Conservation (phyloP, 2,113 vertebrate genomes). For the Rana temporaria region DNA sequence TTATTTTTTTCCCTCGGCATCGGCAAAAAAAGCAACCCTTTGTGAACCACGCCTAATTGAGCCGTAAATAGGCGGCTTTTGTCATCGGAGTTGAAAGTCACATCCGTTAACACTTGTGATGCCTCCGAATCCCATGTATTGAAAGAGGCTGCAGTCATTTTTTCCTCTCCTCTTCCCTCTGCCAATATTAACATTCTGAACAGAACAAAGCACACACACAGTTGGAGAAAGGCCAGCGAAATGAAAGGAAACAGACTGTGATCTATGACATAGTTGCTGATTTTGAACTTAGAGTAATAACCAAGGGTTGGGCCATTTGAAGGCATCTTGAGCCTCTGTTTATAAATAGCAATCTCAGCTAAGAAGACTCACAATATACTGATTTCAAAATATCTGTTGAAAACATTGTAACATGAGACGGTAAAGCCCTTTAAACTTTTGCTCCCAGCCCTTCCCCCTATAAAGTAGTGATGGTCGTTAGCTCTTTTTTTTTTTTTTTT, state of each 20-base stretch:
- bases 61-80: constrained; percentile 16
- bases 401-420: constrained; percentile 48
- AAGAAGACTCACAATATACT: constrained; percentile 35
- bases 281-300: constrained; percentile 46
- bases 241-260: constrained; percentile 55
- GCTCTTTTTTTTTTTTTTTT: background rate
- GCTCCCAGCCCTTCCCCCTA: constrained; percentile 4
- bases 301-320: constrained; percentile 28
- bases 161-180: constrained; percentile 48
- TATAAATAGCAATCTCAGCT: constrained; percentile 48
- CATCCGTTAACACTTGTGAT: constrained; percentile 49
- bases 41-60: constrained; percentile 22
- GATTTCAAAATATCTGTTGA: constrained; percentile 15
- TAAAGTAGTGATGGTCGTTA: background rate
- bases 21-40: constrained; percentile 18
- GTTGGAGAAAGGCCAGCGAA: constrained; percentile 36
- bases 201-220: constrained; percentile 49
- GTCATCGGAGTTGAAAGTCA: constrained; percentile 42
- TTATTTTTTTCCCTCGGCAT: background rate
- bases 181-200: constrained; percentile 58
- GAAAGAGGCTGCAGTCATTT: constrained; percentile 33
- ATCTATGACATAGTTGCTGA: constrained; percentile 53
- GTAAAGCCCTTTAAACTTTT: constrained; percentile 36
- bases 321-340: constrained; percentile 38
- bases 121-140: background rate